Percentiles rank a stretch among this genome's conserved stretches.
phyloP scores from a whole-genome alignment of 2,113 vertebrate genomes.

The Holacanthus passer region DNA sequence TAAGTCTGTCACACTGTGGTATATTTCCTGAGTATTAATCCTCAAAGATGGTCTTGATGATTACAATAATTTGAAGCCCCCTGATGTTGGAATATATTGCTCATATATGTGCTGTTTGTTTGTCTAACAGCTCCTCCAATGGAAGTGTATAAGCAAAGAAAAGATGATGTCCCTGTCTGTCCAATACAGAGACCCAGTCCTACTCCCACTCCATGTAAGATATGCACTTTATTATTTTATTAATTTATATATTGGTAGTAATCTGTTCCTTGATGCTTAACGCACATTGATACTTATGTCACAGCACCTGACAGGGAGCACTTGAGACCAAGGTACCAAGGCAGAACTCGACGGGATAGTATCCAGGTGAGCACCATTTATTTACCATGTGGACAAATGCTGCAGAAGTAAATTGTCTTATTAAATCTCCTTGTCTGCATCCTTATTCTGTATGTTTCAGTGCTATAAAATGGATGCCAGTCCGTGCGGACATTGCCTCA shows the following conservation, averaged over 20 bases:
- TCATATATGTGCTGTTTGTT: slow-evolving; percentile 3
- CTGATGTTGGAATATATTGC: not conserved
- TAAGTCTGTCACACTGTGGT: slow-evolving; percentile 63
- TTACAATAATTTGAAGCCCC: not conserved
- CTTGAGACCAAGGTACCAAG: slow-evolving; percentile 20
- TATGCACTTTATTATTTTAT: too few species aligned
- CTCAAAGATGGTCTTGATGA: not conserved
- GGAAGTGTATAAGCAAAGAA: slow-evolving; percentile 46
- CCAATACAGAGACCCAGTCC: slow-evolving; percentile 29
- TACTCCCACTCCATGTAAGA: slow-evolving; percentile 70
- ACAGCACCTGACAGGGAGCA: slow-evolving; percentile 67
- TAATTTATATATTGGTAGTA: not conserved
- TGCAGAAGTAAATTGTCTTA: not conserved
- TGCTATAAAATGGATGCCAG: slow-evolving; percentile 87
- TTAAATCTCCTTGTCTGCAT: not conserved
- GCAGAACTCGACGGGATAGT: slow-evolving; percentile 74
- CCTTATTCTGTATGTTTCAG: slow-evolving; percentile 72
- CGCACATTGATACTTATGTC: slow-evolving; percentile 15
- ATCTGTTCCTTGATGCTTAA: not conserved
- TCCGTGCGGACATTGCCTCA: slow-evolving; percentile 92
- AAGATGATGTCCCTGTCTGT: slow-evolving; percentile 24
- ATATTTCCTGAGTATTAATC: not conserved
- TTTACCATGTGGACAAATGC: not conserved
- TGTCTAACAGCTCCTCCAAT: slow-evolving; percentile 56
- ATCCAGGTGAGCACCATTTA: slow-evolving; percentile 73